A percentile compares a stretch with the other conserved stretches of the same genome.
Conservation (phyloP, 2,113 vertebrate species). For the Callaeas wilsoni region DNA sequence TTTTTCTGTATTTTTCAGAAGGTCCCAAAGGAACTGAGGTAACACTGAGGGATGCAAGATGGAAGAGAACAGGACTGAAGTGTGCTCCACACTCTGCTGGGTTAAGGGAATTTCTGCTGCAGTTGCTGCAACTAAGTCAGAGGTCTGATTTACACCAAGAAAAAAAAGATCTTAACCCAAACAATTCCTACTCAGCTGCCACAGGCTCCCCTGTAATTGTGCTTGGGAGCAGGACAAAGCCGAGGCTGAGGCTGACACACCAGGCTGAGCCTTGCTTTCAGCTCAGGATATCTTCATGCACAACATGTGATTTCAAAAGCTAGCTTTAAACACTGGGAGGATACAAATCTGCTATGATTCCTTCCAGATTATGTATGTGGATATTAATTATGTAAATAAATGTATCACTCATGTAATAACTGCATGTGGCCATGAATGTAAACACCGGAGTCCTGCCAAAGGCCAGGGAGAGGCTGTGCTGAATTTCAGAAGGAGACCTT, state of each 20-base stretch:
- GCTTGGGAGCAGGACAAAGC: not conserved
- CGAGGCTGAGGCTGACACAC: not conserved
- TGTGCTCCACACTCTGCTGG: not conserved
- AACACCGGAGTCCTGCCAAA: not conserved
- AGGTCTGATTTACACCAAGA: not conserved
- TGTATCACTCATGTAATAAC: not conserved
- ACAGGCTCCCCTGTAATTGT: not conserved
- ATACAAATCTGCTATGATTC: not conserved
- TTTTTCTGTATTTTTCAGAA: not conserved
- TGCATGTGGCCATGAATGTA: not conserved
- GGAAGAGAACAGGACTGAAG: not conserved
- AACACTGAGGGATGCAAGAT: not conserved
- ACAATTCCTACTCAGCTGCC: not conserved
- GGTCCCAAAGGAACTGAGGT: no score
- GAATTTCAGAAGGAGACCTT: not conserved
- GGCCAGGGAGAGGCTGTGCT: not conserved
- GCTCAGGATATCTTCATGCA: not conserved
- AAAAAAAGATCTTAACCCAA: conserved; percentile 6
- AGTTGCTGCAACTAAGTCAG: not conserved
- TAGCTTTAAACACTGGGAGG: not conserved
- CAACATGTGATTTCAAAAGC: not conserved
- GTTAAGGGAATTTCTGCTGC: not conserved
- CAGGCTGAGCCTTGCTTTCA: not conserved
- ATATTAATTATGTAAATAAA: not conserved
- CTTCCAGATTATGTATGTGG: not conserved